Evolutionary conservation across 2,113 vertebrate genomes (phyloP).

Genomic region (Chroicocephalus ridibundus): DNA sequence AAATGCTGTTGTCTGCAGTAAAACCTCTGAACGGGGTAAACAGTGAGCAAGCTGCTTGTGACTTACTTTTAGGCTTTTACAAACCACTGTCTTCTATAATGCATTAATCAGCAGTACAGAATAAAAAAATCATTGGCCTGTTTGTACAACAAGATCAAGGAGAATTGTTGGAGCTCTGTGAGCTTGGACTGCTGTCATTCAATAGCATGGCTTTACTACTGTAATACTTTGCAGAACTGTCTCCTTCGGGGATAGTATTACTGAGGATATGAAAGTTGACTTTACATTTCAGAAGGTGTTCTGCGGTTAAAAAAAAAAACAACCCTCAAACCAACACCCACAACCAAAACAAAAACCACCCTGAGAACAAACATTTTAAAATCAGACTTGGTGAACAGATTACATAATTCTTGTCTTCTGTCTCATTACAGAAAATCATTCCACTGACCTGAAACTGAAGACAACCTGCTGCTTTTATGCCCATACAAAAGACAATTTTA

Average conservation of each 20-base stretch:
- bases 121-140: background rate
- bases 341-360: background rate
- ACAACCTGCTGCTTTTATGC: background rate
- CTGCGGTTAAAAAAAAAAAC: background rate
- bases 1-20: background rate
- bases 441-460: background rate
- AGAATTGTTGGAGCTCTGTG: background rate
- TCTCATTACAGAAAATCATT: background rate
- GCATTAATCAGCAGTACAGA: background rate
- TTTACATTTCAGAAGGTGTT: background rate
- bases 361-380: background rate
- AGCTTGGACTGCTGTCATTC: background rate
- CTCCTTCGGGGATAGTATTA: background rate
- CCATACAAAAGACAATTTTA: background rate
- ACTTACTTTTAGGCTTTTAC: constrained; percentile 1
- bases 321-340: background rate
- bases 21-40: background rate
- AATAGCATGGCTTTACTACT: background rate
- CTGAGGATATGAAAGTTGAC: background rate
- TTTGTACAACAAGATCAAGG: background rate
- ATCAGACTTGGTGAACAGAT: background rate
- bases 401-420: background rate
- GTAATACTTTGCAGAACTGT: background rate
- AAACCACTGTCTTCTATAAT: background rate
- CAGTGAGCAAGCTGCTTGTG: background rate